Evolutionary conservation across 2,888 invertebrate species (phyloP).

Genomic region (Entomobrya proxima): DNA sequence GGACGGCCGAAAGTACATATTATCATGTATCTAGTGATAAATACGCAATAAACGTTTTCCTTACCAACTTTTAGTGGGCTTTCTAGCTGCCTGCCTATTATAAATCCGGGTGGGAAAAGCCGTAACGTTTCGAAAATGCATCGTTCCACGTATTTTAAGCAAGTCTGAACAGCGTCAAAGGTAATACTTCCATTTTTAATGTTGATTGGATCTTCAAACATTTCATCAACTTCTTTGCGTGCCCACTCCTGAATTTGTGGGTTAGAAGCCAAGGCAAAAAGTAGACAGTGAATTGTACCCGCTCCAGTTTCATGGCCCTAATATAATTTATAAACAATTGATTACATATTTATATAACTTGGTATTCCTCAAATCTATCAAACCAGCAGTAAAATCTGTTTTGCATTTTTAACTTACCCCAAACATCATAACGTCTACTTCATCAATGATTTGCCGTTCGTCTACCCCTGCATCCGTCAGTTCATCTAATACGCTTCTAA

Average conservation of each 20-base stretch:
- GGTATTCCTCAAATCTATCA: neutral
- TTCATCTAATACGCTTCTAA: conserved; percentile 19
- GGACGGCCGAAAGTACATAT: too few relatives aligned
- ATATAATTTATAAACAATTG: too few relatives aligned
- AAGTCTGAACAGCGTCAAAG: neutral
- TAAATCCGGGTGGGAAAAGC: conserved; percentile 8
- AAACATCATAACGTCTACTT: conserved; percentile 35
- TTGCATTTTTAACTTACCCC: conserved; percentile 29
- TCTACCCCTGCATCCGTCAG: conserved; percentile 6
- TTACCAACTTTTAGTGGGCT: too few relatives aligned
- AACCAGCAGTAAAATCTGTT: neutral
- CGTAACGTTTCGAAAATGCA: conserved; percentile 37
- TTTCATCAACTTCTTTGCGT: conserved; percentile 20
- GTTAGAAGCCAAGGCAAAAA: conserved; percentile 23
- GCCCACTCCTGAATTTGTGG: conserved; percentile 29
- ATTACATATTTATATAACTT: neutral
- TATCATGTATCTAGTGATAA: too few relatives aligned
- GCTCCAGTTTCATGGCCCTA: conserved; percentile 49
- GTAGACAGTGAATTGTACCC: conserved; percentile 11
- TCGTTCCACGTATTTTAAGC: conserved; percentile 34
- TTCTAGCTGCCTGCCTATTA: neutral
- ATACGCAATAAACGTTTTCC: too few relatives aligned
- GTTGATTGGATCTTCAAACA: neutral
- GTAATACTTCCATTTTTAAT: neutral
- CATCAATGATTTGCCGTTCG: conserved; percentile 18